Evolutionary conservation across 2,113 vertebrate species (phyloP), one percentile per base, ranked within the genome.

Genomic region (Patagioenas fasciata): DNA sequence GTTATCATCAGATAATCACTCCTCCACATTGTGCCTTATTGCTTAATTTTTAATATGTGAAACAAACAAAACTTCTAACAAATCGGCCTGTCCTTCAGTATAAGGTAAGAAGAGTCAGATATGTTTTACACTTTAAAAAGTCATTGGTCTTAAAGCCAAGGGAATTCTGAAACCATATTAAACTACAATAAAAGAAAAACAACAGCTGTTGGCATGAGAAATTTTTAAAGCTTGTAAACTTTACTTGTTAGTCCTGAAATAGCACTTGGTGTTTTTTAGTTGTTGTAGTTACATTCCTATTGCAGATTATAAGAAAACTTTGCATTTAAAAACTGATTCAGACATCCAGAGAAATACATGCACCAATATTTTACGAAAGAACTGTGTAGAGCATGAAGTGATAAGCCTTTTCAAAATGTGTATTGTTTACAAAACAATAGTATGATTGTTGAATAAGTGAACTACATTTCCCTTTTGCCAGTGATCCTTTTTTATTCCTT

Each of bases 1-100:
- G 53, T 70, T 94, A 91, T 86, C 58, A 64, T 70, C 31, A 72
- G 84, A 91, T 86, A 86, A 86, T 61, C 65, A 20, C 79, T 80
- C 79, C 74, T 95, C 80, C 69, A 65, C 80, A 6, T 25, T 85
- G 96, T 97, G 96, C 97, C 97, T 97, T 97, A 94, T 97, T 97
- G 97, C 96, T 93, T 92, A 60, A 75, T 91, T 88, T 94, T 96
- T 91, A 93, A 73, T 93, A 72, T 29, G n/a, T 71, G 74, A 85
- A 78, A 93, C 60, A 69, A 89, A 69, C 47, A 31, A 84, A 95
- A 85, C 28, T 57, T 89, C 40, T 84, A 67, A 77, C 56, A 90
- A 94, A 72, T 88, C 65, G 29, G 26, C 67, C 86, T 72, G 34
- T 86, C 80, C 54, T 93, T 94, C 81, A 67, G 54, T 85, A 72